Evolutionary conservation across 2,113 vertebrate genomes (phyloP).

Genomic region (Thinocorus orbignyianus): DNA sequence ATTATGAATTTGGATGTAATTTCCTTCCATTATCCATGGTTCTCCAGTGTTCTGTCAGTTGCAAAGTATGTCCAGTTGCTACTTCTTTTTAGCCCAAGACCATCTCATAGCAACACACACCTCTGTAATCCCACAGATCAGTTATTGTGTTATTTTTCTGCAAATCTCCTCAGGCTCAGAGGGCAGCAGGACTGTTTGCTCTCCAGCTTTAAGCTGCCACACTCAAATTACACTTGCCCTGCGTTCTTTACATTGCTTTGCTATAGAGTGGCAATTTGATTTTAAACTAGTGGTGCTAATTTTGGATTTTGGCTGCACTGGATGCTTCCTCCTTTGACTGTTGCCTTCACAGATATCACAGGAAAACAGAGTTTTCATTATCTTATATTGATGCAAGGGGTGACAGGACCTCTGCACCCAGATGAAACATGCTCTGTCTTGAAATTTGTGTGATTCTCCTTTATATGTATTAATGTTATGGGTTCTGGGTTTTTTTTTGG

Average conservation of each 20-base stretch:
- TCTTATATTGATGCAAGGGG: background rate
- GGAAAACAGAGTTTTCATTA: background rate
- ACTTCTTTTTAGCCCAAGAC: background rate
- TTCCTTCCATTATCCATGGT: background rate
- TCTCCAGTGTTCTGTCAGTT: background rate
- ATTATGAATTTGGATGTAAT: background rate
- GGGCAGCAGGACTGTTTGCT: background rate
- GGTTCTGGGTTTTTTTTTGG: background rate
- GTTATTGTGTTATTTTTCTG: background rate
- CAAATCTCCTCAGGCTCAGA: background rate
- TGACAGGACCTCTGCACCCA: background rate
- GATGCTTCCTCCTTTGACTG: background rate
- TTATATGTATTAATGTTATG: background rate
- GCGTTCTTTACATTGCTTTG: background rate
- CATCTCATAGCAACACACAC: fast-evolving
- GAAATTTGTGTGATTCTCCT: background rate
- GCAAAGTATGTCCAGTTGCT: background rate
- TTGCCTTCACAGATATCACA: background rate
- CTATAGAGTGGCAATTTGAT: background rate
- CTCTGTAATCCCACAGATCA: background rate
- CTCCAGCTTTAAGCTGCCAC: background rate
- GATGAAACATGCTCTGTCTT: background rate
- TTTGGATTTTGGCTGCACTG: background rate
- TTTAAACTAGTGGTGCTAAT: background rate
- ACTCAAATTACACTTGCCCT: background rate